phyloP scores from a whole-genome alignment of 2,797 vertebrate species.

The Acanthurus tractus region DNA sequence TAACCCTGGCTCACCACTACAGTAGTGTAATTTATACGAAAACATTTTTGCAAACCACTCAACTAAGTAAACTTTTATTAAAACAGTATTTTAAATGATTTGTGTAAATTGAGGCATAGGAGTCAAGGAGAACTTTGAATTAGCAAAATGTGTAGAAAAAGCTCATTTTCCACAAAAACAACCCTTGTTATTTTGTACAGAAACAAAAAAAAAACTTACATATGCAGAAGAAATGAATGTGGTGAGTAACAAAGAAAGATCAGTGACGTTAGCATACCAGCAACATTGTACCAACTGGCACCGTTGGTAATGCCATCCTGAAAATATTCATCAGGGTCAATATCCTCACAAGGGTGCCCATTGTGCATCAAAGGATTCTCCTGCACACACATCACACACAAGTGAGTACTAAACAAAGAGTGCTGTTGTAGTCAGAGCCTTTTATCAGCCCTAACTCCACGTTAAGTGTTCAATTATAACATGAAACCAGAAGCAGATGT shows the following conservation, averaged over 20 bases:
- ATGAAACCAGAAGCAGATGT: conserved; percentile 13
- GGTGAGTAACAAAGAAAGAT: background rate
- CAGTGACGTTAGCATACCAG: conserved; percentile 84
- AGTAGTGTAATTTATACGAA: background rate
- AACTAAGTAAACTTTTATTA: background rate
- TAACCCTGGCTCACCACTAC: background rate
- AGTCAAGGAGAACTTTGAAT: background rate
- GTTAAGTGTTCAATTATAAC: conserved; percentile 17
- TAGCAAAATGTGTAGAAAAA: background rate
- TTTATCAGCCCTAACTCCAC: background rate
- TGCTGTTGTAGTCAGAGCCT: conserved; percentile 13
- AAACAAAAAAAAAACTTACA: conserved; percentile 2
- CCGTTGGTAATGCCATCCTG: conserved; percentile 96
- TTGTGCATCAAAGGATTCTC: conserved; percentile 92
- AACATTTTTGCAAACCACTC: background rate
- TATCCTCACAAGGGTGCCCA: conserved; percentile 90
- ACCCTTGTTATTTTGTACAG: background rate
- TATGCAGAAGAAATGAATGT: background rate
- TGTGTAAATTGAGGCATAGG: background rate
- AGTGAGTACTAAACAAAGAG: conserved; percentile 50
- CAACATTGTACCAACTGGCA: conserved; percentile 95
- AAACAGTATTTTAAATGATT: background rate
- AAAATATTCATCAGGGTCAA: conserved; percentile 91
- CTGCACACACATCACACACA: conserved; percentile 78
- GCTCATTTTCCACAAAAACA: background rate